Evolutionary conservation across 2,888 invertebrate species (phyloP), one percentile per base, ranked within the genome.

Genomic region (Rhagium mordax): DNA sequence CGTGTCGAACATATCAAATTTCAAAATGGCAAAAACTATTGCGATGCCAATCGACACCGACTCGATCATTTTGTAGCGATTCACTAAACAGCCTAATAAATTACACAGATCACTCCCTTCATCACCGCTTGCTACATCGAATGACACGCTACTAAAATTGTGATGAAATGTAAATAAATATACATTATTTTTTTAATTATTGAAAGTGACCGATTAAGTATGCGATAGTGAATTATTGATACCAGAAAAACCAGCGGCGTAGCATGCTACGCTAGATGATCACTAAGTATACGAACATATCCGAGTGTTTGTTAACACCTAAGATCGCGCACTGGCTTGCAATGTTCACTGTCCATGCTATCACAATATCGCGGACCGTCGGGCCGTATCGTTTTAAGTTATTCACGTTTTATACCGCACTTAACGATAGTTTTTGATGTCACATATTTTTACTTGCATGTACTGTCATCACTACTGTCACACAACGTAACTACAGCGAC

Each of bases 1-100:
- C 1, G 83, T 84, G 59, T 79, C 70, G 10, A 74, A 65, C 5
- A 71, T 18, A 16, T 77, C 76, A 10, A 68, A 68, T 64, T 72
- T 76, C 0, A 71, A 51, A 41, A 71, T 49, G 8, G 64, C 70
- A 16, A 71, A 29, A 33, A 67, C 7, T 0, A 66, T 24, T n/a
- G 51, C 62, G 1, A 20, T 61, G 3, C 57, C 53, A 16, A 75
- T 49, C 55, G 73, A 48, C 33, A 76, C 41, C 6, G 74, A 76
- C 3, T 65, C 66, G 7, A 78, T 48, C 71, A 75, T 75, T 1
- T 65, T n/a, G 20, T 15, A 16, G 13, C 13, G n/a, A 3, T 21
- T 15, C 47, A 48, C 41, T 18, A 15, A 59, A 33, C 24, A n/a
- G 24, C 20, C 10, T 57, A 8, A 21, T 21, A 20, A 66, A 51